Evolutionary conservation across 2,113 vertebrate species (phyloP).

Genomic region (Pituophis catenifer): DNA sequence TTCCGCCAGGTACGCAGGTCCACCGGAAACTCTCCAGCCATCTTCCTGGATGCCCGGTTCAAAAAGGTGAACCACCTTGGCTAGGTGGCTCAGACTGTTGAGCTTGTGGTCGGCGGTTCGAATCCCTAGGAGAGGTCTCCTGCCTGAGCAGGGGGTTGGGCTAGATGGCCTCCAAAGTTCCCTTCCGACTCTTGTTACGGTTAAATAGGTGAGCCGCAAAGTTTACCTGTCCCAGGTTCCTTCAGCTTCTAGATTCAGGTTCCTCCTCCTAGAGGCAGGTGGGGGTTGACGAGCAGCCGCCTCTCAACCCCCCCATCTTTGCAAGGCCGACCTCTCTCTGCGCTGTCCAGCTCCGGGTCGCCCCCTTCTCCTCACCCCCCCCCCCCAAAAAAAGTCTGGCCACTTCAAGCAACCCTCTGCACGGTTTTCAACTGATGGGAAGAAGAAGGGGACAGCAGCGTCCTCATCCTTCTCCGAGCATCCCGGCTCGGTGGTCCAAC

Average conservation of each 20-base stretch:
- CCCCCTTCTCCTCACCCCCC: not conserved
- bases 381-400: not conserved
- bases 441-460: not conserved
- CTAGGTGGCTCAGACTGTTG: too few relatives aligned
- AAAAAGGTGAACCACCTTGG: too few relatives aligned
- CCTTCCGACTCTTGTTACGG: too few relatives aligned
- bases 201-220: not conserved
- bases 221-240: too few relatives aligned
- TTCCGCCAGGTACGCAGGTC: slow-evolving; percentile 19
- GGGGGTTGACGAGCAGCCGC: not conserved
- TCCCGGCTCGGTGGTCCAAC: not conserved
- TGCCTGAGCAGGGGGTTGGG: too few relatives aligned
- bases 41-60: not conserved
- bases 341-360: not conserved
- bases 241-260: too few relatives aligned
- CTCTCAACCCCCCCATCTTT: not conserved
- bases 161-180: too few relatives aligned
- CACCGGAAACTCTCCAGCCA: slow-evolving; percentile 7
- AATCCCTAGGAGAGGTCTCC: too few relatives aligned
- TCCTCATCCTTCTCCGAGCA: not conserved
- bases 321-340: too few relatives aligned
- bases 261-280: not conserved
- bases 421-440: not conserved
- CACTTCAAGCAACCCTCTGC: not conserved
- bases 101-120: too few relatives aligned